These are phyloP conservation scores for Sitta europaea DNA, from an alignment of 2,113 vertebrate genomes.

Conservation along the genomic window DNA sequence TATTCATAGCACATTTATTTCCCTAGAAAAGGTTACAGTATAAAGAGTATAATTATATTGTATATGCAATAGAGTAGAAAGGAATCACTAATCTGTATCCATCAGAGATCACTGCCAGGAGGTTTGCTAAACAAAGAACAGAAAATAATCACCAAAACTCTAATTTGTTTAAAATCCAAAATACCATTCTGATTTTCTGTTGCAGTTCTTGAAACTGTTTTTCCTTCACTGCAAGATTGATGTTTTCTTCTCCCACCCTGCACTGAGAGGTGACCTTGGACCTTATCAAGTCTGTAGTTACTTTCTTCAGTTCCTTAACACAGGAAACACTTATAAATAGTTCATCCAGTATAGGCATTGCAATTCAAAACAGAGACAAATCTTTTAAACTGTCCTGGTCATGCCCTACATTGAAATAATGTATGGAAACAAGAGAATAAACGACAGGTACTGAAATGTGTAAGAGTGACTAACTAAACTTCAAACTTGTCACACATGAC, in stretches of 20 bases:
- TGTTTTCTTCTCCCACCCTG: conserved; percentile 75
- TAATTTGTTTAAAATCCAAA: conserved; percentile 70
- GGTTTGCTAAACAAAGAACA: neutral
- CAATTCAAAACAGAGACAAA: conserved; percentile 61
- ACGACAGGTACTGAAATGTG: neutral
- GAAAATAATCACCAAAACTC: conserved; percentile 23
- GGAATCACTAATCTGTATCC: neutral
- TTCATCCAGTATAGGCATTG: conserved; percentile 49
- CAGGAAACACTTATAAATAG: conserved; percentile 66
- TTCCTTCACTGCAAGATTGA: conserved; percentile 71
- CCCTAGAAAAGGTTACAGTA: neutral
- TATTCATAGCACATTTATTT: neutral
- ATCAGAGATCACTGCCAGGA: neutral
- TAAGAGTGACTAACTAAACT: neutral
- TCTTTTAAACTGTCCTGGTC: conserved; percentile 26
- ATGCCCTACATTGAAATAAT: neutral
- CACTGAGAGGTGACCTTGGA: conserved; percentile 77
- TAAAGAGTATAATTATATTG: neutral
- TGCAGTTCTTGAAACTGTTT: conserved; percentile 83
- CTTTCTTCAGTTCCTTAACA: conserved; percentile 84
- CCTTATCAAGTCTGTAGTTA: conserved; percentile 81
- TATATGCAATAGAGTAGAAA: neutral
- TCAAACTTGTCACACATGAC: neutral
- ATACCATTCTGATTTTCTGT: conserved; percentile 83
- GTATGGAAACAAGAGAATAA: conserved; percentile 4